Evolutionary conservation across 2,797 vertebrate genomes (phyloP).

Genomic region (Anguilla obscura): DNA sequence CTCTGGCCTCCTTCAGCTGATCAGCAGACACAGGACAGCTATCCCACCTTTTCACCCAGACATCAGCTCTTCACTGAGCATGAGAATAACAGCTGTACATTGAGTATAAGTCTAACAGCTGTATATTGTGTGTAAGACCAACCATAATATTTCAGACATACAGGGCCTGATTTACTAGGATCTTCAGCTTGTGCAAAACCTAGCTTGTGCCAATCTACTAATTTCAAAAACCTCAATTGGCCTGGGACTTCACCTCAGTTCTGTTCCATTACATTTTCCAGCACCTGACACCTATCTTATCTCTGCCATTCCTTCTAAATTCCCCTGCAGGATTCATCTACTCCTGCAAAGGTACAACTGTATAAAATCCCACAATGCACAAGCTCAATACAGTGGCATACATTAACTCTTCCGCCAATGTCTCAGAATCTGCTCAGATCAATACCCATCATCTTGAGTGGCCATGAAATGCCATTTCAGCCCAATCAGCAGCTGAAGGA

Average conservation of each 20-base stretch:
- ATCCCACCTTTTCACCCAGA: neutral
- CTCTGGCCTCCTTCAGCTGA: constrained; percentile 64
- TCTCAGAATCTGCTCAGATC: neutral
- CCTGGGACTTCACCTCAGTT: neutral
- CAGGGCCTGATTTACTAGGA: too few relatives aligned
- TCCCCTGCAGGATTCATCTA: neutral
- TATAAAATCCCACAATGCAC: neutral
- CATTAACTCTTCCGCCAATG: neutral
- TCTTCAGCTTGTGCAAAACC: too few relatives aligned
- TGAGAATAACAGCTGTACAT: too few relatives aligned
- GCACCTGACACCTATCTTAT: neutral
- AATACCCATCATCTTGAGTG: neutral
- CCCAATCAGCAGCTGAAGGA: neutral
- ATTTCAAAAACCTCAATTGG: neutral
- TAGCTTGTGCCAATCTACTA: too few relatives aligned
- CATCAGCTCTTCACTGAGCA: neutral
- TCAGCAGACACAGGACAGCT: neutral
- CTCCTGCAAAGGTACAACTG: neutral
- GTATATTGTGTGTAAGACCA: neutral
- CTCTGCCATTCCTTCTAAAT: neutral
- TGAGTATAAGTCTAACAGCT: neutral
- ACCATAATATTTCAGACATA: too few relatives aligned
- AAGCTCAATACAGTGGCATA: neutral
- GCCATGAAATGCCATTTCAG: neutral
- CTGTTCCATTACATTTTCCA: neutral